Evolutionary conservation across 2,797 vertebrate species (phyloP), one percentile per base, ranked within the genome.

Genomic region (Tinamus major): DNA sequence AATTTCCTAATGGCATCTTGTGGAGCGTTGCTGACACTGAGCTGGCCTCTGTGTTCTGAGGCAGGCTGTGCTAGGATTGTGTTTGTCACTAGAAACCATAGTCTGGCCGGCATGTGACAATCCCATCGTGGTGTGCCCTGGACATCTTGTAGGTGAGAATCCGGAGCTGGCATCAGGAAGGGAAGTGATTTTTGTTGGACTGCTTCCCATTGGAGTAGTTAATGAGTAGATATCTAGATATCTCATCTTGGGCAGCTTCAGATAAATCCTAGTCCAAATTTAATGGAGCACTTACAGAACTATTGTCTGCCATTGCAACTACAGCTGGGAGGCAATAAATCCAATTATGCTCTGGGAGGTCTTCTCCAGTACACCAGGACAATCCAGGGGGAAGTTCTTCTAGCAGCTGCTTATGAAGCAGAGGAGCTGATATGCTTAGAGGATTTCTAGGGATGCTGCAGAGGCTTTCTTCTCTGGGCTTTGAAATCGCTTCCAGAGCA

Each of bases 111-210:
- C 39, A 56, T 2, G 19, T 33, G 59, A 17, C 42, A 51, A 63
- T 53, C 9, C 71, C 44, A 3, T 15, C 0, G 0, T 6, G 18
- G 51, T 10, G 33, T 18, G 55, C 31, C 29, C 18, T 12, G 1
- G 9, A 24, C 42, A 4, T 23, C 4, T 0, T 6, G n/a, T n/a
- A 1, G 2, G 26, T 55, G 2, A 33, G 21, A 70, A 64, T 11
- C 41, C 71, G 0, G 2, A 24, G 39, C 39, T 56, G 83, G n/a
- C 0, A 1, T 1, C 0, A 0, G 16, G 24, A 8, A 0, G 21
- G 51, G 15, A 42, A 39, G 19, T 65, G 62, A 41, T 79, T 0
- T 0, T 5, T 11, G 9, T 17, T 82, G 71, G 78, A 61, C 31
- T 2, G 1, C 10, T 75, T 90, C 48, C 48, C 23, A 0, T 0